These are phyloP conservation scores for Pomatostomus ruficeps DNA, from an alignment of 2,113 vertebrate genomes.

Conservation along the genomic window DNA sequence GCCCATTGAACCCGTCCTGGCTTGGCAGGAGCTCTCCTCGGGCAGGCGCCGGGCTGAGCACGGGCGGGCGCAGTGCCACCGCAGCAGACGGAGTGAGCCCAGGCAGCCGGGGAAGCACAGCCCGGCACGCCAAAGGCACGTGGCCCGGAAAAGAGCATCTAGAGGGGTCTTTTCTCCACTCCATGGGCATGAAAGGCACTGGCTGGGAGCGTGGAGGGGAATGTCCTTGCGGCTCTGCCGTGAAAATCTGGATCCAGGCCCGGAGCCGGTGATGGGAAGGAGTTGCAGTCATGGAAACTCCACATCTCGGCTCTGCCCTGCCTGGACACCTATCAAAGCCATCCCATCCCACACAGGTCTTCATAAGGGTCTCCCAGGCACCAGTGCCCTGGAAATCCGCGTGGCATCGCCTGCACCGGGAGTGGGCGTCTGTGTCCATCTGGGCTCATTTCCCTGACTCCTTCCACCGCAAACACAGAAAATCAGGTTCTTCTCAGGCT, in stretches of 20 bases:
- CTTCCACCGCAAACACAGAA: neutral
- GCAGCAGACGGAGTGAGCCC: neutral
- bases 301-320: neutral
- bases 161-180: neutral
- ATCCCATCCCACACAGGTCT: neutral
- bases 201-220: neutral
- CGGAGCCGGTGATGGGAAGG: neutral
- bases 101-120: neutral
- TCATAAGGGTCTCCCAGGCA: neutral
- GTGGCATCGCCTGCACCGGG: neutral
- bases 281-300: accelerated
- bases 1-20: neutral
- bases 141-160: neutral
- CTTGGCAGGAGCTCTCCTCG: neutral
- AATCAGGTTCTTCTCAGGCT: neutral
- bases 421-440: accelerated
- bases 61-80: neutral
- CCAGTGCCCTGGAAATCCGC: accelerated
- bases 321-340: accelerated
- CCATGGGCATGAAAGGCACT: neutral
- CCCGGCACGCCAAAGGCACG: neutral
- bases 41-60: neutral
- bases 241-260: accelerated
- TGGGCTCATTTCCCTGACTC: neutral
- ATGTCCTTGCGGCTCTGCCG: accelerated